phyloP scores from a whole-genome alignment of 2,797 vertebrate genomes.

The Amblyraja radiata region DNA sequence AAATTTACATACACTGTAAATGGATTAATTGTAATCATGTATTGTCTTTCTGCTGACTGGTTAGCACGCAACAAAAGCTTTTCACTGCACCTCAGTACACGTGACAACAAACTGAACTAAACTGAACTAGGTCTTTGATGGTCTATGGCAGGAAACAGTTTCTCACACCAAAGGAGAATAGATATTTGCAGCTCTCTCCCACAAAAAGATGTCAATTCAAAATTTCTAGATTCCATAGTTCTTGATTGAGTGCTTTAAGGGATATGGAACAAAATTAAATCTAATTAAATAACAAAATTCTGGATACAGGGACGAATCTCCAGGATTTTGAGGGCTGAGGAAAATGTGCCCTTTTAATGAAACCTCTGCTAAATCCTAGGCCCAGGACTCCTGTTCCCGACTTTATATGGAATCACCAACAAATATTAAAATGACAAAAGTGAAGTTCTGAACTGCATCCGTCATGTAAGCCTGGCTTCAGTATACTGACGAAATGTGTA shows the following conservation, averaged over 20 bases:
- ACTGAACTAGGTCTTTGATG: neutral
- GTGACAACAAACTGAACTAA: too few relatives aligned
- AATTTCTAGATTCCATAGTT: neutral
- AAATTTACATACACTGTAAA: too few relatives aligned
- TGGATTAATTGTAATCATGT: too few relatives aligned
- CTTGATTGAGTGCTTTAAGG: neutral
- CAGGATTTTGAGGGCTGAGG: neutral
- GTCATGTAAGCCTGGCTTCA: neutral
- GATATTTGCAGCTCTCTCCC: neutral
- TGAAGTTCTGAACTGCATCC: neutral
- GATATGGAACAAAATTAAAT: neutral
- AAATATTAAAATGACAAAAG: neutral
- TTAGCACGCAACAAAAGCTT: too few relatives aligned
- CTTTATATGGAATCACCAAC: neutral
- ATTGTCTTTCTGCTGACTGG: too few relatives aligned
- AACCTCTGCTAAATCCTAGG: neutral
- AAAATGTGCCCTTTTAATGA: neutral
- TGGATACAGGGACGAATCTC: neutral
- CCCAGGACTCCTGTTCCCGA: neutral
- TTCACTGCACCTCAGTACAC: too few relatives aligned
- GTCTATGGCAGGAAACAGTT: neutral
- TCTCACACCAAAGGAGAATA: neutral
- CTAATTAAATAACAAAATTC: neutral
- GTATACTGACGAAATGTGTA: neutral
- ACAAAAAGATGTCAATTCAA: neutral